Percentiles rank a stretch among this genome's conserved stretches.
Conservation (phyloP, 2,888 invertebrate genomes). For the Cataglyphis livida region DNA sequence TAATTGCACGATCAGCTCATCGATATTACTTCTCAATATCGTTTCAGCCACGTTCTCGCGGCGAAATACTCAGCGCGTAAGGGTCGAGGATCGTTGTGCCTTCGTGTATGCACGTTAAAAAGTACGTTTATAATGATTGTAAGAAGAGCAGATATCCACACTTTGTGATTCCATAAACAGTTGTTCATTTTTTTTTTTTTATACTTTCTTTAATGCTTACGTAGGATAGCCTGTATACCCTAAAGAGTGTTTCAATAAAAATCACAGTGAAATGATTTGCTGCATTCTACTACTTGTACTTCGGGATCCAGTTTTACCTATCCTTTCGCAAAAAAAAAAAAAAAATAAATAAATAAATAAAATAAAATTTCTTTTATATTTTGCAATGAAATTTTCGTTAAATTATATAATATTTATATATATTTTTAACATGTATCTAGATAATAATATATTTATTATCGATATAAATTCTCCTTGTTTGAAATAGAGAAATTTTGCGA, state of each 20-base stretch:
- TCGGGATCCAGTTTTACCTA: neutral
- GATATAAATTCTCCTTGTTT: neutral
- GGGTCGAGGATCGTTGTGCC: constrained; percentile 86
- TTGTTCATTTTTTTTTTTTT: constrained; percentile 83
- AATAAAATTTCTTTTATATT: neutral
- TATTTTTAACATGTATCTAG: neutral
- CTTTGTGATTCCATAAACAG: constrained; percentile 84
- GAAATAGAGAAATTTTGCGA: neutral
- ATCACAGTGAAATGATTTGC: constrained; percentile 77
- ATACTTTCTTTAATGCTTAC: constrained; percentile 84
- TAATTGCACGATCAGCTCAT: constrained; percentile 25
- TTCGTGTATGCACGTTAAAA: constrained; percentile 81
- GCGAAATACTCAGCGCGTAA: constrained; percentile 83
- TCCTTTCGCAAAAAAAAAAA: neutral
- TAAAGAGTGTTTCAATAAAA: constrained; percentile 85
- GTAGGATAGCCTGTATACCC: constrained; percentile 84
- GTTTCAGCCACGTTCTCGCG: constrained; percentile 79
- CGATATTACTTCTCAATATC: constrained; percentile 34
- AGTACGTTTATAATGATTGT: constrained; percentile 77
- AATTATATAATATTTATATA: constrained; percentile 1
- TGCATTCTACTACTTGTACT: neutral
- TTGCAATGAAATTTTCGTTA: neutral
- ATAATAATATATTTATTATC: neutral
- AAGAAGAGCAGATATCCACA: constrained; percentile 80
- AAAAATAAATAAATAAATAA: neutral